Percentiles rank a stretch among this genome's conserved stretches.
Evolutionary conservation across 2,113 vertebrate species (phyloP).

Genomic region (Dryoscopus gambensis): DNA sequence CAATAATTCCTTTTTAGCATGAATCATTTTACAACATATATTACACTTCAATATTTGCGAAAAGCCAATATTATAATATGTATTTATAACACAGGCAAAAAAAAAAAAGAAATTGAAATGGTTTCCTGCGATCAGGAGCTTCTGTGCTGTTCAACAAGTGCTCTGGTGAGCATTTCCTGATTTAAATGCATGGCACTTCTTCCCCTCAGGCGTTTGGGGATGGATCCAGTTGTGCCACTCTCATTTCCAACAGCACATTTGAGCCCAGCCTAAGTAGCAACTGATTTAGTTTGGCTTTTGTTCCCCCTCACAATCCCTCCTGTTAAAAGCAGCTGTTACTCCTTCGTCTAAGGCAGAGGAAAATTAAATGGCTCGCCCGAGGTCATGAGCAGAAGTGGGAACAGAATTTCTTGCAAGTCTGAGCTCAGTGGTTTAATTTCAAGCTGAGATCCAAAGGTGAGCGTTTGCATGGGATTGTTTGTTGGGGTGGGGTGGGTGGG

Average conservation of each 20-base stretch:
- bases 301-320: not conserved
- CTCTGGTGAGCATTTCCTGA: not conserved
- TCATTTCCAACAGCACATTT: not conserved
- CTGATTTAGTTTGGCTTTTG: not conserved
- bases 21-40: too few species aligned
- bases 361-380: not conserved
- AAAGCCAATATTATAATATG: too few species aligned
- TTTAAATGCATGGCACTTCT: not conserved
- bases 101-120: not conserved
- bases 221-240: not conserved
- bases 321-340: constrained; percentile 42
- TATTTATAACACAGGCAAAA: too few species aligned
- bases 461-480: not conserved
- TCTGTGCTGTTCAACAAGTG: not conserved
- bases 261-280: not conserved
- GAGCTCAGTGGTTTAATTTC: not conserved
- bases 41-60: too few species aligned
- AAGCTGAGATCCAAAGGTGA: not conserved
- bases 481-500: rapidly evolving
- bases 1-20: too few species aligned
- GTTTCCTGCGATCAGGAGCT: not conserved
- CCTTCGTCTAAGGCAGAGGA: not conserved
- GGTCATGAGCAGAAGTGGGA: not conserved
- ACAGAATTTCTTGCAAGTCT: not conserved
- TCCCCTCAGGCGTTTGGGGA: not conserved